Base-by-base conservation (phyloP, 2,113 vertebrate species). In the Aegypius monachus region DNA sequence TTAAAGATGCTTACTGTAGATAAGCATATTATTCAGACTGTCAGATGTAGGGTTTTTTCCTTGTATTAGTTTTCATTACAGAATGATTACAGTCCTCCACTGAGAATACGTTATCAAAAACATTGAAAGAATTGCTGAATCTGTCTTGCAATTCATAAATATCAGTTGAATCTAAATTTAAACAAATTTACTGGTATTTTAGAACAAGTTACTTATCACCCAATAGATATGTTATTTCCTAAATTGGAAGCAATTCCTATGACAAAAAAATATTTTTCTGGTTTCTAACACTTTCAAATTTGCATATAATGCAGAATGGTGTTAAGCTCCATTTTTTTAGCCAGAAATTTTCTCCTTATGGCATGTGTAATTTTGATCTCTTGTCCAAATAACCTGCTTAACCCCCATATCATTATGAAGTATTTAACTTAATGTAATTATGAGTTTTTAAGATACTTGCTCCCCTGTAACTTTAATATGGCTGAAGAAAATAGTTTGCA, bases 1-100 rank as follows among this genome's bases (percentile, higher is more conserved):
- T 97, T 97, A 97, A 98, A 97, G 88, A 83, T 91, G 63, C 75
- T 98, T 91, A 92, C 93, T 92, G 48, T 93, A 96, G 97, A 96
- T 90, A 97, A 97, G 88, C 93, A 66, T 95, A 73, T 94, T 94
- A 95, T 86, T 90, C 74, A 88, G 90, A 74, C 45, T 86, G 63
- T 93, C 38, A 73, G 45, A 70, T 80, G 56, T 31, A 93, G 40
- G n/a, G 53, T 94, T 84, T 86, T 81, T 93, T 43, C n/a, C 36
- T 58, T 82, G 23, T 90, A 61, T 70, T 84, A 89, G 48, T 96
- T 93, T 97, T 89, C 84, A 79, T 95, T 93, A 90, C 10, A 4
- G 23, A 95, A 72, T 85, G 48, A 95, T 94, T 97, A 62, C 26
- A 63, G 50, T 96, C 75, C 59, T 91, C 40, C 56, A 81, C 32